Percentiles rank a stretch among this genome's conserved stretches.
phyloP scores from a whole-genome alignment of 35 echinoderm and acorn worm species.

The Chiridota heheva region DNA sequence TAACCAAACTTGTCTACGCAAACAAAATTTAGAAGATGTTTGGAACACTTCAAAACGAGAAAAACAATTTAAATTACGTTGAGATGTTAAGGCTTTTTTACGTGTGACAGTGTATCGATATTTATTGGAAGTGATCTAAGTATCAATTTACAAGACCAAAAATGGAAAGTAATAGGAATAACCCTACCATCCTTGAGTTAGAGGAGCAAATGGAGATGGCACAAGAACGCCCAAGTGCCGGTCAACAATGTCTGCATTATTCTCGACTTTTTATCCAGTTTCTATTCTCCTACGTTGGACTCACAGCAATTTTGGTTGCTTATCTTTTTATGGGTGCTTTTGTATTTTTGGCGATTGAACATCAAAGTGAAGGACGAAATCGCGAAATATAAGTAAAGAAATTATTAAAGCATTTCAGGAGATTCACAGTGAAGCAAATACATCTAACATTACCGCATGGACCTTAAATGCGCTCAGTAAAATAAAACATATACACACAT shows the following conservation, averaged over 20 bases:
- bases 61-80: too few relatives aligned
- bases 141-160: too few relatives aligned
- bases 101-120: too few relatives aligned
- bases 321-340: conserved; percentile 87
- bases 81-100: too few relatives aligned
- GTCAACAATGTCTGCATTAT: conserved; percentile 66
- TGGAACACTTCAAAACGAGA: too few relatives aligned
- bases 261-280: conserved; percentile 83
- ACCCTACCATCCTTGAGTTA: conserved; percentile 36
- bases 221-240: conserved; percentile 31
- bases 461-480: conserved; percentile 44
- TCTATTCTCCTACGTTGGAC: conserved; percentile 88
- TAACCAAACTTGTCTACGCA: too few relatives aligned
- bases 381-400: conserved; percentile 18
- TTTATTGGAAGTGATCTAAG: too few relatives aligned
- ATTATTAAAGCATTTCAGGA: conserved; percentile 55
- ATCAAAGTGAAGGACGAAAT: conserved; percentile 47
- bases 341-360: conserved; percentile 74
- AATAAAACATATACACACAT: conserved; percentile 19
- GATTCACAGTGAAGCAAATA: conserved; percentile 39
- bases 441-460: conserved; percentile 45
- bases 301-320: conserved; percentile 84
- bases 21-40: too few relatives aligned
- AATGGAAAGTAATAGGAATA: conserved; percentile 19
- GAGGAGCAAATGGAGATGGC: conserved; percentile 40